Evolutionary conservation across 2,113 vertebrate species (phyloP).

Genomic region (Anarrhichthys ocellatus): DNA sequence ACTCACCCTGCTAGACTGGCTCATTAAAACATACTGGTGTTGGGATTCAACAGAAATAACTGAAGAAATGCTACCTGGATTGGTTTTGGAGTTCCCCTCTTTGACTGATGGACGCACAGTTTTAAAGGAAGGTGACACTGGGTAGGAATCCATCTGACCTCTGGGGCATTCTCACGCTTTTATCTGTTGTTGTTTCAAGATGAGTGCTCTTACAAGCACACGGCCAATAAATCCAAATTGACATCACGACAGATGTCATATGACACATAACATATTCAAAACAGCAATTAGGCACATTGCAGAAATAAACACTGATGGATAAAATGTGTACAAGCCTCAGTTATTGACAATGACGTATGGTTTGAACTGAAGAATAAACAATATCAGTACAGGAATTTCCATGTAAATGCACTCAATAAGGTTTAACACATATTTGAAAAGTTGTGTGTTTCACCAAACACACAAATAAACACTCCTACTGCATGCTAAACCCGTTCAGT

Average conservation of each 20-base stretch:
- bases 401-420: conserved; percentile 14
- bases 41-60: conserved; percentile 53
- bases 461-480: conserved; percentile 14
- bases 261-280: conserved; percentile 28
- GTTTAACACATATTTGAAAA: conserved; percentile 3
- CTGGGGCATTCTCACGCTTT: conserved; percentile 3
- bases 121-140: conserved; percentile 25
- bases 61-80: conserved; percentile 60
- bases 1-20: conserved; percentile 32
- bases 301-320: conserved; percentile 40
- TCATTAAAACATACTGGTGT: conserved; percentile 37
- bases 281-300: conserved; percentile 51
- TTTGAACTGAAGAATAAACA: conserved; percentile 2
- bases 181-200: conserved; percentile 11
- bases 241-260: conserved; percentile 45
- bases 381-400: conserved; percentile 6
- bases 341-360: not conserved
- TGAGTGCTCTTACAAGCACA: conserved; percentile 10
- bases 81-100: conserved; percentile 25
- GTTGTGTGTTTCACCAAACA: conserved; percentile 17
- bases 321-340: conserved; percentile 42
- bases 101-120: conserved; percentile 20
- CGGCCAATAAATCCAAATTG: conserved; percentile 41
- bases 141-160: conserved; percentile 25
- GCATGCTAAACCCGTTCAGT: conserved; percentile 15